Evolutionary conservation across 2,888 invertebrate genomes (phyloP).

Genomic region (Vesta saturnalis): DNA sequence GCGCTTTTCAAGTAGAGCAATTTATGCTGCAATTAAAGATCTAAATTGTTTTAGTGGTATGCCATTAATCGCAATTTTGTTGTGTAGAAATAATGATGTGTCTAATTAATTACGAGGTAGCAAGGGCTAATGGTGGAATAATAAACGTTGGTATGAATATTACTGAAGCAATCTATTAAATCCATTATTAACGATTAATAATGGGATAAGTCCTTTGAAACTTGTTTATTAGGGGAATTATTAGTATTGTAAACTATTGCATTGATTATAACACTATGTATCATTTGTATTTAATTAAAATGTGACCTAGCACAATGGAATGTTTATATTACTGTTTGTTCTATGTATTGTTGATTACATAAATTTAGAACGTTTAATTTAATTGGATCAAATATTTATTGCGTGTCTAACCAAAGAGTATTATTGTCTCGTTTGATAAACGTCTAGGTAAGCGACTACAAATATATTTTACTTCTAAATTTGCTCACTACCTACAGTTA

Average conservation of each 20-base stretch:
- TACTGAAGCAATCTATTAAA: background rate
- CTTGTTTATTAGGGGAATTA: slow-evolving; percentile 12
- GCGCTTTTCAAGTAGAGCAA: too few species aligned
- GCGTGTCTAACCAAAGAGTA: background rate
- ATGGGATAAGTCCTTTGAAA: slow-evolving; percentile 1
- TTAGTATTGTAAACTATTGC: slow-evolving; percentile 10
- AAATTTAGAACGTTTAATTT: slow-evolving; percentile 6
- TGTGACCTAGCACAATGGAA: slow-evolving; percentile 1
- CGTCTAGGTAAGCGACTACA: too few species aligned
- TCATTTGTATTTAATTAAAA: slow-evolving; percentile 11
- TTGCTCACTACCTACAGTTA: too few species aligned
- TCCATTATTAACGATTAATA: slow-evolving; percentile 7
- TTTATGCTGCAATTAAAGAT: too few species aligned
- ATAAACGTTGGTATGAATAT: background rate
- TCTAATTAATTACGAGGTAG: background rate
- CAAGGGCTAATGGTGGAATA: background rate
- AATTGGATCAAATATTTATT: background rate
- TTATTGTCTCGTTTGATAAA: too few species aligned
- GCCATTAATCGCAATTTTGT: too few species aligned
- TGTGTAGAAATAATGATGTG: background rate
- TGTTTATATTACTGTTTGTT: slow-evolving; percentile 3
- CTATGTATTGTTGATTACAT: slow-evolving; percentile 3
- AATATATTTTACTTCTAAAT: too few species aligned
- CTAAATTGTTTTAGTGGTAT: too few species aligned
- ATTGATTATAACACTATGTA: background rate